A percentile compares a stretch with the other conserved stretches of the same genome.
Evolutionary conservation across 2,888 invertebrate genomes (phyloP).

Genomic region (Bellardia bayeri): DNA sequence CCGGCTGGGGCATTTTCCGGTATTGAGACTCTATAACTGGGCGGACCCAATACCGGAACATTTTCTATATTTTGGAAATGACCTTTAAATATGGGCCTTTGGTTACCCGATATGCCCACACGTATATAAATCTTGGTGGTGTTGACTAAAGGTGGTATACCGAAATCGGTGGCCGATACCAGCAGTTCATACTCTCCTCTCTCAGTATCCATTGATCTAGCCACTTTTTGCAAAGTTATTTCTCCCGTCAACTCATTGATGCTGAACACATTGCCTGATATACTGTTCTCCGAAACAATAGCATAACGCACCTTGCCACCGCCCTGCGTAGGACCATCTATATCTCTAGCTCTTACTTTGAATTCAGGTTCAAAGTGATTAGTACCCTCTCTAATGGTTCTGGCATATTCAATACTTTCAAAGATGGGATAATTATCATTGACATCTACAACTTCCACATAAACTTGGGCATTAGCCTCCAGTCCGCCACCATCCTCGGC

Average conservation of each 20-base stretch:
- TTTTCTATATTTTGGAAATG: conserved; percentile 87
- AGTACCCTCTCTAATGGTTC: conserved; percentile 91
- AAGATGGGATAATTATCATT: conserved; percentile 92
- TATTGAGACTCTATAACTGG: conserved; percentile 89
- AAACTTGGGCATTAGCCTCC: conserved; percentile 88
- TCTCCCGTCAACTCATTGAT: conserved; percentile 90
- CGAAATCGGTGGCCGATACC: conserved; percentile 89
- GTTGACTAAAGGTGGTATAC: conserved; percentile 88
- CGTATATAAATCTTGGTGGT: conserved; percentile 88
- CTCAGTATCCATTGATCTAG: conserved; percentile 90
- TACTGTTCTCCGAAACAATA: conserved; percentile 88
- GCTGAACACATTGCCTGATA: conserved; percentile 87
- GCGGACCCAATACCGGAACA: conserved; percentile 87
- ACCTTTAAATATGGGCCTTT: conserved; percentile 91
- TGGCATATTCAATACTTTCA: conserved; percentile 88
- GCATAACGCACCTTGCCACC: conserved; percentile 88
- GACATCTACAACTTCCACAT: conserved; percentile 89
- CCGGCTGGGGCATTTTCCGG: conserved; percentile 89
- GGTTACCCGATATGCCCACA: conserved; percentile 92
- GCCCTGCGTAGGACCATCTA: conserved; percentile 90
- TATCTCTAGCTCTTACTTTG: conserved; percentile 91
- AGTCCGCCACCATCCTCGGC: conserved; percentile 93
- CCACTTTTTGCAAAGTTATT: conserved; percentile 87
- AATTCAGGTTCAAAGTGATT: conserved; percentile 91
- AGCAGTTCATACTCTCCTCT: conserved; percentile 89